Base-by-base conservation (phyloP, 2,888 invertebrate species). In the Dasypolia templi region DNA sequence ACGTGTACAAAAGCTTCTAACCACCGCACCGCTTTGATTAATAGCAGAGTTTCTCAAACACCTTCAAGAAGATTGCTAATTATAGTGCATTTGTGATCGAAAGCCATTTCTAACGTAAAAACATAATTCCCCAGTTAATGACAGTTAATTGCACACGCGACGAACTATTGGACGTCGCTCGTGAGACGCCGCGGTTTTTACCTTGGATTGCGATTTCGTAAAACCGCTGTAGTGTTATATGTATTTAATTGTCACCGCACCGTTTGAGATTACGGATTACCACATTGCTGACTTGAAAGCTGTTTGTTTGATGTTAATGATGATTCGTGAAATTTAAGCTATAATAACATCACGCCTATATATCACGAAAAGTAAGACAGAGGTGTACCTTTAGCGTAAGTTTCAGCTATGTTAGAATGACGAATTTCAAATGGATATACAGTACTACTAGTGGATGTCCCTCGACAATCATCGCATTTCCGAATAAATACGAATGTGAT, bases 41-140 rank as follows among this genome's bases (percentile, higher is more conserved):
- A 42, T 53, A n/a, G 22, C 44, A n/a, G 7, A 69, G 69, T 64
- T 69, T 58, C 66, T 79, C 59, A 68, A 73, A 76, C 72, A 69
- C 62, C 69, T 75, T 69, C 56, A 62, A 68, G 79, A 82, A 83
- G 68, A 80, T 74, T 77, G 63, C 73, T 87, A 88, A 90, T 88
- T 84, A 85, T 72, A 76, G 81, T 71, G 81, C 89, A 87, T 89
- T 89, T 88, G 87, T 89, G 89, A 92, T 92, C 88, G 89, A 90
- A 90, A 87, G 88, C 86, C 82, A 85, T 91, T 89, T 91, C 92
- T 91, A 92, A 92, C 88, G 90, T 92, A 94, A 93, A 92, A 93
- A 94, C 89, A 88, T 89, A 91, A 92, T 92, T 86, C 88, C 75
- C 89, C 87, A 89, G 35, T 81, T 93, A 94, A 94, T 94, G 92